Percentiles rank a stretch among this genome's conserved stretches.
These are phyloP conservation scores for Clepsis dumicolana DNA, from an alignment of 2,888 invertebrate genomes.

Conservation along the genomic window DNA sequence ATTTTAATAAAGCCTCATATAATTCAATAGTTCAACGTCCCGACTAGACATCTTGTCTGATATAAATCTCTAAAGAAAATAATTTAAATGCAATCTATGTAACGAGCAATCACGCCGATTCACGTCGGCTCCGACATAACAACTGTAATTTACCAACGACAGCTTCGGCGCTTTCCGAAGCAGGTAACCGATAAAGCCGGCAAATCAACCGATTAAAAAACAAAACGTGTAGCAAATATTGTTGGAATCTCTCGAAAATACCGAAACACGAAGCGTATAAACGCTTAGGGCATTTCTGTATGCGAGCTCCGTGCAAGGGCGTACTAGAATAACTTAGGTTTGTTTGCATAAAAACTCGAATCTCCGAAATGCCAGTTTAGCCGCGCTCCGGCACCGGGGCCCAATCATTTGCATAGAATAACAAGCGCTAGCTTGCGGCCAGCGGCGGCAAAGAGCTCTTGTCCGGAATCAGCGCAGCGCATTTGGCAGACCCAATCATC, in stretches of 20 bases:
- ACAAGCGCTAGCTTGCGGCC: conserved; percentile 72
- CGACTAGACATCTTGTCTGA: background rate
- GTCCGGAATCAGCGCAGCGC: conserved; percentile 60
- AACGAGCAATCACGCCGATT: conserved; percentile 12
- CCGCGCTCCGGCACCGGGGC: conserved; percentile 59
- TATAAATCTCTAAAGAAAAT: conserved; percentile 5
- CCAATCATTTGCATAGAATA: conserved; percentile 83
- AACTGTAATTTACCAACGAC: conserved; percentile 15
- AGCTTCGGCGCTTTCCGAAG: conserved; percentile 22
- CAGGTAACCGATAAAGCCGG: conserved; percentile 42
- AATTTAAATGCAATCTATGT: conserved; percentile 9
- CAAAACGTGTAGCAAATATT: conserved; percentile 43
- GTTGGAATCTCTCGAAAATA: conserved; percentile 43
- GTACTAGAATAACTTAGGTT: conserved; percentile 82
- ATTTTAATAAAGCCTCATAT: conserved; percentile 30
- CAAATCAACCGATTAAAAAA: conserved; percentile 44
- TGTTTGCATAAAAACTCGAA: conserved; percentile 84
- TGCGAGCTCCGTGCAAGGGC: conserved; percentile 78
- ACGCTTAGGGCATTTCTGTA: conserved; percentile 73
- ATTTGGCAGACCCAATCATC: conserved; percentile 65
- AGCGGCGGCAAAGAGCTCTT: conserved; percentile 63
- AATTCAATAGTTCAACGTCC: conserved; percentile 19
- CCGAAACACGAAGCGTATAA: conserved; percentile 58
- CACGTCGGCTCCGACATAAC: conserved; percentile 6
- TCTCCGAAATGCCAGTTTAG: conserved; percentile 81